Conservation (phyloP, 2,797 vertebrate genomes). For the Sitta carolinensis region DNA sequence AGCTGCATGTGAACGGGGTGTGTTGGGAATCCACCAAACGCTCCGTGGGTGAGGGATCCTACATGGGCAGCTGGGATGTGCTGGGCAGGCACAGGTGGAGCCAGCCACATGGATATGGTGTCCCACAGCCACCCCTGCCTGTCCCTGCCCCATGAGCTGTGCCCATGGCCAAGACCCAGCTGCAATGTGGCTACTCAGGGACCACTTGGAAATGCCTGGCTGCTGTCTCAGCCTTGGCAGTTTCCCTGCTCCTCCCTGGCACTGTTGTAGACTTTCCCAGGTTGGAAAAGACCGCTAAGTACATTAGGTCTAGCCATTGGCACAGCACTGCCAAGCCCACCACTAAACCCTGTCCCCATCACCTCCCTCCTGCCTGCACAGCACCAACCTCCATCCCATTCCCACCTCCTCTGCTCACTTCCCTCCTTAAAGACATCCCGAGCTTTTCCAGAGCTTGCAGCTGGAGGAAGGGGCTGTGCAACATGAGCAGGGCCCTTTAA, state of each 20-base stretch:
- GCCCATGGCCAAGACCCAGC: background rate
- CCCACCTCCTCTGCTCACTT: background rate
- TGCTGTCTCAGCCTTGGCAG: background rate
- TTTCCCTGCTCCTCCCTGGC: background rate
- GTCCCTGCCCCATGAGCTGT: background rate
- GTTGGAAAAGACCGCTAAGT: background rate
- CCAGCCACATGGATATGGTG: fast-evolving
- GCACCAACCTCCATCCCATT: background rate
- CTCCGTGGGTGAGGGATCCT: background rate
- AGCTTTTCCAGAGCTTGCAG: background rate
- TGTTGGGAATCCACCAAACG: slow-evolving; percentile 11
- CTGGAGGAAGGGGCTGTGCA: background rate
- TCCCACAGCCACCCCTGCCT: background rate
- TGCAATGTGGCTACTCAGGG: background rate
- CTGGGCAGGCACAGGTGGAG: background rate
- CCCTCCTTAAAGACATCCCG: background rate
- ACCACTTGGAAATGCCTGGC: fast-evolving
- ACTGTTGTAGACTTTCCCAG: background rate
- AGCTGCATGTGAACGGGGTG: background rate
- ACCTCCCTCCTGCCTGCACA: fast-evolving
- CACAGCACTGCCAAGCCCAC: background rate
- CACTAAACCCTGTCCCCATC: background rate
- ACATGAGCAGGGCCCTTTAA: background rate
- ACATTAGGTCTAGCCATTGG: no score
- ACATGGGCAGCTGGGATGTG: background rate